Evolutionary conservation across 2,888 invertebrate genomes (phyloP), one percentile per base, ranked within the genome.

Genomic region (Drosophila leonis): DNA sequence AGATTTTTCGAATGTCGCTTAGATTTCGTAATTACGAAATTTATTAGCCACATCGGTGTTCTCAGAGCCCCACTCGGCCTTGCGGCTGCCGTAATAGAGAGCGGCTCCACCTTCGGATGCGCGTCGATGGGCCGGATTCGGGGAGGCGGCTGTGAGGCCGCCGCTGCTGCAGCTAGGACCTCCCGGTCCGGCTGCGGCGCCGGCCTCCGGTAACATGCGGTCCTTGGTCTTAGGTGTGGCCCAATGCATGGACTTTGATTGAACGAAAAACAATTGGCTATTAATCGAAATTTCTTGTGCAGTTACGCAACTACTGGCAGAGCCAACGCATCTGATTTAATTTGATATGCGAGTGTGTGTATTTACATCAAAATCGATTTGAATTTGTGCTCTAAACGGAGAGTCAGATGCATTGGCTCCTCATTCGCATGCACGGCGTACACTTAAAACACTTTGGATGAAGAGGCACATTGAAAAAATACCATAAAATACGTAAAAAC

Each of bases 1-100:
- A 3, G 12, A 33, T n/a, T 41, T 27, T 27, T 39, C 9, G 55
- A 64, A 65, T 18, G 66, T 39, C 57, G 41, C 41, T 96, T 97
- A 98, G 92, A 98, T 97, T 94, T 98, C 97, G 94, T 98, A 98
- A 94, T 98, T 98, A 93, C 97, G 96, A 94, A 97, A 97, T 93
- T 97, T 97, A 93, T 95, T 96, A 93, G 97, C 96, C 88, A 97
- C 96, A 92, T 97, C 97, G 37, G 96, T 96, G 33, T 96, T 95
- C 75, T 97, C 96, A 59, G 95, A 94, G 88, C 95, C 95, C 94
- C 96, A 96, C 81, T 97, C 93, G 54, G 90, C 88, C 78, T 93
- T 93, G 59, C 95, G 83, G 93, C 94, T 94, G 93, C 93, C 93
- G 81, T 94, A 94, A 89, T 95, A 95, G 33, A 96, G 95, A 70